phyloP scores from a whole-genome alignment of 2,888 invertebrate species.

The Neocrepidodera transversa region DNA sequence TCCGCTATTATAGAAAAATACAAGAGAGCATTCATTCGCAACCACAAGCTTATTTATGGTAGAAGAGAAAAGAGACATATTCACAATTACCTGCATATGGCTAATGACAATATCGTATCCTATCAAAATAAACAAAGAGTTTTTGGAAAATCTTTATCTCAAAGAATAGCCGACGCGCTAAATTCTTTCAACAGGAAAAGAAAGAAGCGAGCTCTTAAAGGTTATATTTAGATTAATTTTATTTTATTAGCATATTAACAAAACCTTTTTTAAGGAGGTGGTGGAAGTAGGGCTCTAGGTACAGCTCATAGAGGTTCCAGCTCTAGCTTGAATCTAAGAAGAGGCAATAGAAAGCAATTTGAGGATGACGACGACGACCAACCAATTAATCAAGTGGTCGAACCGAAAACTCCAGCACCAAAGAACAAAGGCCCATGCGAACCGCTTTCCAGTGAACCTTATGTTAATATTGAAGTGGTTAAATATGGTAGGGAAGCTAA shows the following conservation, averaged over 20 bases:
- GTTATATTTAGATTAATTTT: conserved; percentile 19
- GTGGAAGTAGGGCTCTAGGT: conserved; percentile 54
- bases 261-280: conserved; percentile 39
- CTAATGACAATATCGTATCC: conserved; percentile 4
- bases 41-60: conserved; percentile 47
- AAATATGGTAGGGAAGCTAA: conserved; percentile 75
- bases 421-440: conserved; percentile 71
- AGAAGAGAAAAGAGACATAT: conserved; percentile 44
- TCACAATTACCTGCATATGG: conserved; percentile 57
- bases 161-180: conserved; percentile 24
- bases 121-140: background rate
- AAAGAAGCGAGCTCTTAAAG: conserved; percentile 50
- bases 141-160: conserved; percentile 17
- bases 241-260: no score
- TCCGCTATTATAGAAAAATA: conserved; percentile 61
- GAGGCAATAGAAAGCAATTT: conserved; percentile 47
- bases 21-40: conserved; percentile 51
- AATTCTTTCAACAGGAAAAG: conserved; percentile 18
- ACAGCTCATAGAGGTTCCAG: conserved; percentile 52
- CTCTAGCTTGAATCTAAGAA: conserved; percentile 49
- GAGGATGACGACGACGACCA: conserved; percentile 40
- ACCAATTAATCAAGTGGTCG: conserved; percentile 44
- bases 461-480: conserved; percentile 73
- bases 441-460: conserved; percentile 69
- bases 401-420: conserved; percentile 46